Evolutionary conservation across 2,888 invertebrate genomes (phyloP), one percentile per base, ranked within the genome.

Genomic region (Drosophila meridionalis): DNA sequence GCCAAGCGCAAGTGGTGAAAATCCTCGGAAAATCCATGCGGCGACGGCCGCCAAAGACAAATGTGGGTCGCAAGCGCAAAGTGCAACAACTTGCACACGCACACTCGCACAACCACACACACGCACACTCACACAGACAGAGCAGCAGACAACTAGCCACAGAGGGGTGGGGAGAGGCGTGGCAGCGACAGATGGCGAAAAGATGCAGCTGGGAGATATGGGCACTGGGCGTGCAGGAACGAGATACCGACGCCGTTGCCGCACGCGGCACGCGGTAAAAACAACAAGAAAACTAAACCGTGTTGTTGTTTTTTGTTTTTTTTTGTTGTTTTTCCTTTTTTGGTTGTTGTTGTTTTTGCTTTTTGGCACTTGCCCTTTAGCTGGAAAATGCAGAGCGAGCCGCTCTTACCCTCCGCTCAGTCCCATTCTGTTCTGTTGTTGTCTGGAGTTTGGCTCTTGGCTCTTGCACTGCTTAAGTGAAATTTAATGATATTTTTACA

Each of bases 51-150:
- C 82, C 80, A 87, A 82, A 89, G 88, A 87, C 89, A 89, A 89
- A 85, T 85, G 83, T 85, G 88, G 88, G 90, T 85, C 86, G 88
- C 80, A 85, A 89, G 80, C 88, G 76, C 90, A 88, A 80, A 85
- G 90, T 86, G 83, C 90, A 89, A 78, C 89, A 85, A 85, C 88
- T 78, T 62, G 81, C 75, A 87, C 73, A 79, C 79, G 64, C 82
- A 78, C 63, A 65, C 73, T 43, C 40, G 8, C 28, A 14, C n/a
- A 26, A 61, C 55, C 20, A 11, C 75, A 86, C 71, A 83, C 78
- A 69, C 83, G 78, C 63, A 60, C 73, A 47, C 40, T 8, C 36
- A 8, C 28, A 36, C 56, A 62, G 65, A 48, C 30, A 45, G 12
- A 61, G 32, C 40, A 26, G 50, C 68, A 70, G 55, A 75, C 63